These are phyloP conservation scores for Oryzias javanicus DNA, from an alignment of 2,113 vertebrate species.

Conservation along the genomic window DNA sequence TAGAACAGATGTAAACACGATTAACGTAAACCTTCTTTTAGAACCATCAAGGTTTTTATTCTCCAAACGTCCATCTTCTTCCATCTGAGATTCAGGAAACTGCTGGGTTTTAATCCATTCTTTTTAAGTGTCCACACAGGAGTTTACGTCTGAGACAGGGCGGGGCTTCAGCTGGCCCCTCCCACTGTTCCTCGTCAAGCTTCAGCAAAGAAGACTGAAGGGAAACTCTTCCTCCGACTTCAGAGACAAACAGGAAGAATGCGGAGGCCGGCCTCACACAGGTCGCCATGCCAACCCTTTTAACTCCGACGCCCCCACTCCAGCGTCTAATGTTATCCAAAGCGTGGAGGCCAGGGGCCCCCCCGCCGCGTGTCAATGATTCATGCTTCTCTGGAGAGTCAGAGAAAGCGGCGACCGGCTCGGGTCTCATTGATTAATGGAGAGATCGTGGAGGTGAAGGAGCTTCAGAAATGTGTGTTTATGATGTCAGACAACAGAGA, in stretches of 20 bases:
- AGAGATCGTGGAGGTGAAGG: constrained; percentile 22
- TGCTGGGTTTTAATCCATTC: no score
- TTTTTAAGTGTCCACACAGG: no score
- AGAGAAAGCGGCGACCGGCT: constrained; percentile 8
- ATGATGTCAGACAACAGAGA: constrained; percentile 23
- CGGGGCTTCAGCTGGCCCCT: constrained; percentile 13
- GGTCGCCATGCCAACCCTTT: constrained; percentile 64
- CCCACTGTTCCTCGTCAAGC: neutral
- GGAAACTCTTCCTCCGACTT: neutral
- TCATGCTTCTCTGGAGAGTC: constrained; percentile 27
- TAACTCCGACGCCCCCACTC: constrained; percentile 46
- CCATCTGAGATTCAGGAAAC: no score
- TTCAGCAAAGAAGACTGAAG: neutral
- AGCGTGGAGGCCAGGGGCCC: constrained; percentile 28
- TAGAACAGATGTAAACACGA: no score
- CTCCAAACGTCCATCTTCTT: no score
- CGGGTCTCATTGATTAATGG: constrained; percentile 21
- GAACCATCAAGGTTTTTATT: no score
- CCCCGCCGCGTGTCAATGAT: constrained; percentile 33
- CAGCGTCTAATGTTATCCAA: constrained; percentile 24
- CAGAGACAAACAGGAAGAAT: neutral
- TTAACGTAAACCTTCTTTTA: no score
- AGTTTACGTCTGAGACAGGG: neutral
- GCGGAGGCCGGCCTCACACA: constrained; percentile 37
- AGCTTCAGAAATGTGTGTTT: constrained; percentile 22